A percentile compares a stretch with the other conserved stretches of the same genome.
Evolutionary conservation across 2,888 invertebrate species (phyloP).

Genomic region (Chesias legatella): DNA sequence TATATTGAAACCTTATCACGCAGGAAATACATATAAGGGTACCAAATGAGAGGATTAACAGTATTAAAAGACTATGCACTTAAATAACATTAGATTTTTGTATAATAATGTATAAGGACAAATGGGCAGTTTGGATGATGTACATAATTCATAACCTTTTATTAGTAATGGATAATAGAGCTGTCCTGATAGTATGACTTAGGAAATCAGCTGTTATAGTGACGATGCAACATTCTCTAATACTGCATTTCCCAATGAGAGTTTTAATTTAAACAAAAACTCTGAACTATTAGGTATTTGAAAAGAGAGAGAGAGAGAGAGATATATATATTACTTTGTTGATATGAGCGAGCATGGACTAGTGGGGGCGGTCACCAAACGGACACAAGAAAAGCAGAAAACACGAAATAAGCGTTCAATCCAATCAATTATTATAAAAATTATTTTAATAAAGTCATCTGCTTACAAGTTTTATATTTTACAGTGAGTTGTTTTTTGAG

Average conservation of each 20-base stretch:
- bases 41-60: background rate
- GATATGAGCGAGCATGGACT: slow-evolving; percentile 80
- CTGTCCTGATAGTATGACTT: slow-evolving; percentile 76
- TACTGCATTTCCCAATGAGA: slow-evolving; percentile 78
- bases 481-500: slow-evolving; percentile 79
- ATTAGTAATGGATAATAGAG: slow-evolving; percentile 80
- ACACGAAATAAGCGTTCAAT: slow-evolving; percentile 82
- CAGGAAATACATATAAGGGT: background rate
- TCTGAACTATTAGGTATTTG: slow-evolving; percentile 66
- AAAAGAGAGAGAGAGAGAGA: no score
- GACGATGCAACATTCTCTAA: slow-evolving; percentile 80
- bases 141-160: slow-evolving; percentile 41
- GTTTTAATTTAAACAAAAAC: slow-evolving; percentile 73
- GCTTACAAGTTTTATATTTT: slow-evolving; percentile 57
- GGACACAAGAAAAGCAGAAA: slow-evolving; percentile 82
- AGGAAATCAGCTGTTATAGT: slow-evolving; percentile 79
- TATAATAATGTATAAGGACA: no score
- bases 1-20: background rate
- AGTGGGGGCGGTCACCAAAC: slow-evolving; percentile 80
- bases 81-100: slow-evolving; percentile 16
- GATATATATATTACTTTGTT: slow-evolving; percentile 68
- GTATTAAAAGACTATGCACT: slow-evolving; percentile 7
- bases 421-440: slow-evolving; percentile 77
- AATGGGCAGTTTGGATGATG: slow-evolving; percentile 68
- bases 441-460: slow-evolving; percentile 67